Evolutionary conservation across 2,797 vertebrate species (phyloP).

Genomic region (Bryconaethiops microstoma): DNA sequence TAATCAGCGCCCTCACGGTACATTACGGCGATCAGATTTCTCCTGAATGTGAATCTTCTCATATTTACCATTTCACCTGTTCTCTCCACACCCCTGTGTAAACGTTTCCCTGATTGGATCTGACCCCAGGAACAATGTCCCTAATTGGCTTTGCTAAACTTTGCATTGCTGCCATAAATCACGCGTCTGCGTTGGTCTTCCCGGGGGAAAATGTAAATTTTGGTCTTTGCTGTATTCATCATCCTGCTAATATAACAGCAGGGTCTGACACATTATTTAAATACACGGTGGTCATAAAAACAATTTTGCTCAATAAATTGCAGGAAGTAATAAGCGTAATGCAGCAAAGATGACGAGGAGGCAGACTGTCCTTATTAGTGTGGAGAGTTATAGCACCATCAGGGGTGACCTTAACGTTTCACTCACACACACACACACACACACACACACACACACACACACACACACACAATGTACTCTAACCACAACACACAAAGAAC

Average conservation of each 20-base stretch:
- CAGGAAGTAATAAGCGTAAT: slow-evolving; percentile 37
- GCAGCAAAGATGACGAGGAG: slow-evolving; percentile 43
- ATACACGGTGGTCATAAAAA: slow-evolving; percentile 52
- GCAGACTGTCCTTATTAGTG: slow-evolving; percentile 55
- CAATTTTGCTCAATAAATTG: slow-evolving; percentile 41
- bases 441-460: not conserved
- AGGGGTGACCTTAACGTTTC: slow-evolving; percentile 46
- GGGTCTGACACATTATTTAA: slow-evolving; percentile 56
- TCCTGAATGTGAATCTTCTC: slow-evolving; percentile 16
- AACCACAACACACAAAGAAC: too few relatives aligned
- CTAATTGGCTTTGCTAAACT: slow-evolving; percentile 58
- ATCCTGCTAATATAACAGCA: slow-evolving; percentile 51
- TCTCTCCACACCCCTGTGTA: slow-evolving; percentile 28
- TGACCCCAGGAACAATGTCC: slow-evolving; percentile 49
- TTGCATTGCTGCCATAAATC: slow-evolving; percentile 56
- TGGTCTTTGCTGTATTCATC: slow-evolving; percentile 51
- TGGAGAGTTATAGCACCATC: slow-evolving; percentile 48
- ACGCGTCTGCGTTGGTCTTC: slow-evolving; percentile 32
- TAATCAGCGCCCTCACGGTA: too few relatives aligned
- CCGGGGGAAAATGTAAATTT: slow-evolving; percentile 54
- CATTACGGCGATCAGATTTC: slow-evolving; percentile 6
- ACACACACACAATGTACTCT: not conserved
- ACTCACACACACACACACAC: slow-evolving; percentile 16
- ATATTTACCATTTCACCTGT: slow-evolving; percentile 14
- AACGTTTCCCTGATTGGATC: slow-evolving; percentile 54